A percentile compares a stretch with the other conserved stretches of the same genome.
These are phyloP conservation scores for Naso thynnoides DNA, from an alignment of 2,797 vertebrate genomes.

Conservation along the genomic window DNA sequence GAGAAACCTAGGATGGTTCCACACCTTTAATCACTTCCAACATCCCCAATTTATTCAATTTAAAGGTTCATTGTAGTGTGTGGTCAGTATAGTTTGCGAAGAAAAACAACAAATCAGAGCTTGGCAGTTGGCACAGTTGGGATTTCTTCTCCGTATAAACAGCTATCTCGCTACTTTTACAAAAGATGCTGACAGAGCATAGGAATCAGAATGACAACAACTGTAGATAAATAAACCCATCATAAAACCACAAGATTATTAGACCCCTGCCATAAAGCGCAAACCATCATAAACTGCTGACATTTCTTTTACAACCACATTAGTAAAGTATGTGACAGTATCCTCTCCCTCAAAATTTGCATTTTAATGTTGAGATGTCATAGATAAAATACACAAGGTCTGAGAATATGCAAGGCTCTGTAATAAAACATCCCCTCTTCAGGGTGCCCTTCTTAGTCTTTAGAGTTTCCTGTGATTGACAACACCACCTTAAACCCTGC, in stretches of 20 bases:
- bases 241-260: not conserved
- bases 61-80: too few relatives aligned
- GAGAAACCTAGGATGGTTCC: too few relatives aligned
- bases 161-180: too few relatives aligned
- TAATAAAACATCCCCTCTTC: slow-evolving; percentile 15
- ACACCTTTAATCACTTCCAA: too few relatives aligned
- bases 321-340: not conserved
- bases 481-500: slow-evolving; percentile 49
- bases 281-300: not conserved
- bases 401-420: slow-evolving; percentile 8
- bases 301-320: not conserved
- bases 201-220: too few relatives aligned
- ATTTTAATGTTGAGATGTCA: not conserved
- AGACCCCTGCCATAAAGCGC: not conserved
- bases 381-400: not conserved
- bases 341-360: not conserved
- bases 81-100: too few relatives aligned
- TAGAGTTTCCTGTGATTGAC: slow-evolving; percentile 47
- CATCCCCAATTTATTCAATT: too few relatives aligned
- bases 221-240: too few relatives aligned
- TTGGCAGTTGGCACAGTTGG: too few relatives aligned
- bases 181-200: too few relatives aligned
- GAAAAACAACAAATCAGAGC: too few relatives aligned
- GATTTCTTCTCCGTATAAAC: too few relatives aligned
- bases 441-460: slow-evolving; percentile 15